Conservation (phyloP, 2,113 vertebrate genomes). For the Neolamprologus ventralis region DNA sequence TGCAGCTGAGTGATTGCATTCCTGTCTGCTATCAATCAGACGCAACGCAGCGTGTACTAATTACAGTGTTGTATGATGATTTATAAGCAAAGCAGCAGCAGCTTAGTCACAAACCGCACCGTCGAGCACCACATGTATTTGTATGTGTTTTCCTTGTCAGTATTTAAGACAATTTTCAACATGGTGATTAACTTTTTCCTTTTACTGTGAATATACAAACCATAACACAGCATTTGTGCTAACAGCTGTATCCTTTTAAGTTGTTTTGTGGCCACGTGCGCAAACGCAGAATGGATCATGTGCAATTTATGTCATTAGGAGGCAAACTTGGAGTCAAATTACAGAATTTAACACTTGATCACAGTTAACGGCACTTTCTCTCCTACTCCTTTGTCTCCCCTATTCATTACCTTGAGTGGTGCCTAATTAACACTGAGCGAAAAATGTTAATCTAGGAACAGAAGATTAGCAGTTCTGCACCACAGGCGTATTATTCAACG, state of each 20-base stretch:
- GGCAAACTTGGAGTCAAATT: not conserved
- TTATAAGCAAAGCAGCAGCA: slow-evolving; percentile 26
- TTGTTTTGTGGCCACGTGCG: not conserved
- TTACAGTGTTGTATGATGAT: slow-evolving; percentile 49
- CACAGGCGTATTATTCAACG: not conserved
- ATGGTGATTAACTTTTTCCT: not conserved
- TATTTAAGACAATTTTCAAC: not conserved
- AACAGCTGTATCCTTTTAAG: not conserved
- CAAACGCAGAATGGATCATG: not conserved
- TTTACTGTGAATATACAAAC: not conserved
- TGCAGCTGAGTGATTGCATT: not conserved
- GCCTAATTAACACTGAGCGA: not conserved
- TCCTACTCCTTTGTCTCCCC: not conserved
- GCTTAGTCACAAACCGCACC: not conserved
- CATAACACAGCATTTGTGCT: not conserved
- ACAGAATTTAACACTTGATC: not conserved
- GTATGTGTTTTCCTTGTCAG: not conserved
- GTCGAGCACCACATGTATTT: not conserved
- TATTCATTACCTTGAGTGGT: not conserved
- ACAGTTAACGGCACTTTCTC: not conserved
- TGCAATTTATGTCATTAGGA: not conserved
- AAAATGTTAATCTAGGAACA: not conserved
- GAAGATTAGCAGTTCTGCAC: not conserved
- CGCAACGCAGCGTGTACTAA: slow-evolving; percentile 36
- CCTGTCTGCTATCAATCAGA: slow-evolving; percentile 43